Conservation (phyloP, 2,113 vertebrate species). For the Rhinoderma darwinii region DNA sequence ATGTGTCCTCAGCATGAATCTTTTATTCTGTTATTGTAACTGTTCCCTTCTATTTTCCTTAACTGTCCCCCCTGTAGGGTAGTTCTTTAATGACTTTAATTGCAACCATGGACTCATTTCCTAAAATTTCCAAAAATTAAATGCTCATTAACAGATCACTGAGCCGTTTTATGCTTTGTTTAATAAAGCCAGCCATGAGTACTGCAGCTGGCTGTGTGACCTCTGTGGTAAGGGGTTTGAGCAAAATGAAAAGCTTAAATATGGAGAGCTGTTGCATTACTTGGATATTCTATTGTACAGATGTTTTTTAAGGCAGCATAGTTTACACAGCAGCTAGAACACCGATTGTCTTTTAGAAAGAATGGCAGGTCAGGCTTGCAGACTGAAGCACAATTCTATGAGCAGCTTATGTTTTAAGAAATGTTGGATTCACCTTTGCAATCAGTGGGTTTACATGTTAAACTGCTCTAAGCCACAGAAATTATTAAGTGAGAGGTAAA, state of each 20-base stretch:
- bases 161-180: neutral
- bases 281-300: neutral
- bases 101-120: neutral
- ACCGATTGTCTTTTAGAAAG: neutral
- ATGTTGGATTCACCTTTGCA: too few relatives aligned
- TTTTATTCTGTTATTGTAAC: neutral
- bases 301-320: neutral
- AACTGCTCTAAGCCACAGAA: neutral
- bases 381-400: neutral
- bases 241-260: neutral
- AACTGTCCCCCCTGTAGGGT: neutral
- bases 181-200: neutral
- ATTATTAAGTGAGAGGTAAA: neutral
- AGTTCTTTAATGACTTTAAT: neutral
- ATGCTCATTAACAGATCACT: neutral
- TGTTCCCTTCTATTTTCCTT: neutral
- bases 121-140: neutral
- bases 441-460: neutral
- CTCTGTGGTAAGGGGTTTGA: conserved; percentile 3
- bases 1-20: neutral
- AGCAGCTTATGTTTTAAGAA: neutral
- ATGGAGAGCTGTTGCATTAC: neutral
- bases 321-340: neutral
- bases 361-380: neutral
- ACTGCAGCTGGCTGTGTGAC: neutral